Evolutionary conservation across 1,140 invertebrate species (phyloP), one percentile per base, ranked within the genome.

Genomic region (Hyles vespertilio): DNA sequence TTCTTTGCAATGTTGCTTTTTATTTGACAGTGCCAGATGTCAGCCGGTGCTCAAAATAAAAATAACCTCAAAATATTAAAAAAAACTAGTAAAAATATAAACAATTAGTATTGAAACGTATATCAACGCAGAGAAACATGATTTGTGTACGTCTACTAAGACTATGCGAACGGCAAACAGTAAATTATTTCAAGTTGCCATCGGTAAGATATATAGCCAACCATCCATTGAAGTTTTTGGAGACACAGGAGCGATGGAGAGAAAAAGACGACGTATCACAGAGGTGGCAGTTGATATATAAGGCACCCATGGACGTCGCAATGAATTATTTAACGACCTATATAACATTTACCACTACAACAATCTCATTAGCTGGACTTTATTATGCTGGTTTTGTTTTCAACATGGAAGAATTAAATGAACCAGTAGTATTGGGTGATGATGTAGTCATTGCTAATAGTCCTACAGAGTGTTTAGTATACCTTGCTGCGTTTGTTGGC

Each of bases 251-350:
- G 7, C 67, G 66, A 59, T 85, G 78, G 76, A 77, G 70, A 59
- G 65, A 77, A 63, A 72, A 59, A 44, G 84, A 88, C 68, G 64
- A 68, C 34, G 55, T 88, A 34, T 71, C 84, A 2, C 67, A 74
- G 60, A 51, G 64, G 33, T 88, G 81, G 82, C 55, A 87, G 8
- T 69, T 88, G 48, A 84, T 88, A 60, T 88, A 88, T 45, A 88
- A 87, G 71, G 84, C 79, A 5, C 85, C 85, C 6, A 83, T 88
- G 85, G 77, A 75, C 4, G 74, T 69, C 2, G 11, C 56, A 32
- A 61, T 89, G 7, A 83, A 87, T 9, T 81, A 59, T 61, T n/a
- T 69, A 5, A 65, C 79, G 3, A 56, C 72, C 43, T 89, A 80
- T 63, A 56, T 89, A 52, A 84, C 82, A 8, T 55, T 79, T 51